A percentile compares a stretch with the other conserved stretches of the same genome.
Conservation (phyloP, 1,140 invertebrate genomes). For the Aphaenogaster floridana region DNA sequence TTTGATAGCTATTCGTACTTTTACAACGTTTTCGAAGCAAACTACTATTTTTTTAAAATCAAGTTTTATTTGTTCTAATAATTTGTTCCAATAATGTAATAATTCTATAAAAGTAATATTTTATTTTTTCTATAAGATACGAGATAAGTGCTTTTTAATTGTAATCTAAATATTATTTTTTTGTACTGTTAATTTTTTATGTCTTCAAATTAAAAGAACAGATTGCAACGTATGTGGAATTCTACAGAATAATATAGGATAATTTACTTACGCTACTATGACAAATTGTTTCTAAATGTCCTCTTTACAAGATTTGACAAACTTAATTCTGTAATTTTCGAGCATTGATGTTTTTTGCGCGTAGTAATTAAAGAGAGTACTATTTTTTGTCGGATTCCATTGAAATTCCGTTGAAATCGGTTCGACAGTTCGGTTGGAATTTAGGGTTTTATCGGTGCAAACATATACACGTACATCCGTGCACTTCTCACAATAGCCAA, state of each 20-base stretch:
- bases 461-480: constrained; percentile 13
- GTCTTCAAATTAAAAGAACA: neutral
- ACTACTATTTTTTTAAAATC: neutral
- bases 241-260: neutral
- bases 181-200: neutral
- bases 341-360: neutral
- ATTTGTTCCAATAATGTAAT: neutral
- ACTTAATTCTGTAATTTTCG: constrained; percentile 11
- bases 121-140: neutral
- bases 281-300: neutral
- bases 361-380: constrained; percentile 39
- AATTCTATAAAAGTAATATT: neutral
- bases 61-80: neutral
- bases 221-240: neutral
- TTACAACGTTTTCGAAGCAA: neutral
- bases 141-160: neutral
- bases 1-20: neutral
- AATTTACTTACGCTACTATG: neutral
- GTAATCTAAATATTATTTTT: constrained; percentile 30
- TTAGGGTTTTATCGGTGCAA: constrained; percentile 41
- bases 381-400: constrained; percentile 42
- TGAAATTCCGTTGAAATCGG: constrained; percentile 38
- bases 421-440: constrained; percentile 40
- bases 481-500: constrained; percentile 58
- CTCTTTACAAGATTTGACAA: constrained; percentile 1